Percentiles rank a stretch among this genome's conserved stretches.
Evolutionary conservation across 2,888 invertebrate genomes (phyloP).

Genomic region (Dastarcus helophoroides): DNA sequence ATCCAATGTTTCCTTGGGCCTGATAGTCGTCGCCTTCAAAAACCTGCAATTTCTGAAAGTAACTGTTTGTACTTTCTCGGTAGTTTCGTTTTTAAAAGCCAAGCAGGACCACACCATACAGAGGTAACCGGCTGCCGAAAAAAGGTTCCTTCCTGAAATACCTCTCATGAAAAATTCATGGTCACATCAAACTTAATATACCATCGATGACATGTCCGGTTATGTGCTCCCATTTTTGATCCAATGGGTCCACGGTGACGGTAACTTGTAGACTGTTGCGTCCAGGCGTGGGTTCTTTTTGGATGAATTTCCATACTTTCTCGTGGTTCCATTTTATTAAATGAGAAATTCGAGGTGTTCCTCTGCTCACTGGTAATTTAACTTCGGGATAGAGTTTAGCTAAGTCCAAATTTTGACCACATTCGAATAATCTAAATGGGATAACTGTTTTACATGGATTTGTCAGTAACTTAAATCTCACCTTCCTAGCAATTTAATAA

Average conservation of each 20-base stretch:
- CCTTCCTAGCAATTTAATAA: no score
- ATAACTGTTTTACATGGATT: no score
- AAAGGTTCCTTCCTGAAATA: constrained; percentile 57
- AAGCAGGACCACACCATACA: constrained; percentile 66
- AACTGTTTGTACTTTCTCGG: constrained; percentile 58
- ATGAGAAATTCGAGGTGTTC: constrained; percentile 43
- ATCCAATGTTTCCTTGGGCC: constrained; percentile 45
- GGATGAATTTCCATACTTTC: constrained; percentile 61
- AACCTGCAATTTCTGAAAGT: constrained; percentile 78
- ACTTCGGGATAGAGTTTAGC: constrained; percentile 66
- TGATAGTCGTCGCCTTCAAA: constrained; percentile 69
- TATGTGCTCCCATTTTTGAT: constrained; percentile 61
- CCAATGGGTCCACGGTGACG: constrained; percentile 40
- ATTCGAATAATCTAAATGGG: constrained; percentile 60
- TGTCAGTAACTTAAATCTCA: no score
- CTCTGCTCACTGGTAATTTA: constrained; percentile 68
- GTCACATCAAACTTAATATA: constrained; percentile 18
- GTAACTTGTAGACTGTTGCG: constrained; percentile 51
- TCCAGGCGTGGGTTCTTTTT: constrained; percentile 55
- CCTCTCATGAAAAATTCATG: not conserved
- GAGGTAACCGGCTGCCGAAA: constrained; percentile 79
- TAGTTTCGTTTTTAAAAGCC: constrained; percentile 49
- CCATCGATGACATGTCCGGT: constrained; percentile 78
- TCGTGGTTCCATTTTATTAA: constrained; percentile 83
- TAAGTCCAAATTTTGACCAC: constrained; percentile 64